Conservation (phyloP, 1,140 invertebrate genomes). For the Propsilocerus akamusi region DNA sequence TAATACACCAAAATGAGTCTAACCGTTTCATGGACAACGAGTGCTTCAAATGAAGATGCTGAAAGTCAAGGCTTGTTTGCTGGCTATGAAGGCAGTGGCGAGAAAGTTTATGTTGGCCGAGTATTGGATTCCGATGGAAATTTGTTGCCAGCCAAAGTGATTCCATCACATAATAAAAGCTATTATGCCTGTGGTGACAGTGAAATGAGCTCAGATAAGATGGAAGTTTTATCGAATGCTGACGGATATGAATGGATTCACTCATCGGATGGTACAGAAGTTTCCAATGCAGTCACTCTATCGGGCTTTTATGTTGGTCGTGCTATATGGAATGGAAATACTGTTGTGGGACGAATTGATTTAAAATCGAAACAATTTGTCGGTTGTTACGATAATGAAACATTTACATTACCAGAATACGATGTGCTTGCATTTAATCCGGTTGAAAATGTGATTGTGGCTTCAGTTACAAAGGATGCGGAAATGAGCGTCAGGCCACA, state of each 20-base stretch:
- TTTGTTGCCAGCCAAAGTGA: neutral
- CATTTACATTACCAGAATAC: neutral
- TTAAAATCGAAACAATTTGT: neutral
- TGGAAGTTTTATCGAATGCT: neutral
- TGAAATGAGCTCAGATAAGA: neutral
- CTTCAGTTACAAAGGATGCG: no score
- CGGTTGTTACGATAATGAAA: neutral
- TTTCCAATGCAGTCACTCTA: neutral
- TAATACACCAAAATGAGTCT: no score
- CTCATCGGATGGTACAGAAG: neutral
- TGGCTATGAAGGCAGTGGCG: neutral
- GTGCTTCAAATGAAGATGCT: neutral
- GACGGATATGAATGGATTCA: neutral
- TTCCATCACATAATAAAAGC: neutral
- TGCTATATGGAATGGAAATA: neutral
- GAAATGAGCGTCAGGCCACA: no score
- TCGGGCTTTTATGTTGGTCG: neutral
- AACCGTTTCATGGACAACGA: neutral
- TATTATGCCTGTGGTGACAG: neutral
- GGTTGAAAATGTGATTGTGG: no score
- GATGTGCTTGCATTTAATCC: conserved; percentile 1
- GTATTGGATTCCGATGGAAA: neutral
- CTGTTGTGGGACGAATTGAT: neutral
- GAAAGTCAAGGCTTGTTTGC: neutral
- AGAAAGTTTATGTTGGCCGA: neutral